Evolutionary conservation across 2,113 vertebrate genomes (phyloP).

Genomic region (Trichomycterus rosablanca): DNA sequence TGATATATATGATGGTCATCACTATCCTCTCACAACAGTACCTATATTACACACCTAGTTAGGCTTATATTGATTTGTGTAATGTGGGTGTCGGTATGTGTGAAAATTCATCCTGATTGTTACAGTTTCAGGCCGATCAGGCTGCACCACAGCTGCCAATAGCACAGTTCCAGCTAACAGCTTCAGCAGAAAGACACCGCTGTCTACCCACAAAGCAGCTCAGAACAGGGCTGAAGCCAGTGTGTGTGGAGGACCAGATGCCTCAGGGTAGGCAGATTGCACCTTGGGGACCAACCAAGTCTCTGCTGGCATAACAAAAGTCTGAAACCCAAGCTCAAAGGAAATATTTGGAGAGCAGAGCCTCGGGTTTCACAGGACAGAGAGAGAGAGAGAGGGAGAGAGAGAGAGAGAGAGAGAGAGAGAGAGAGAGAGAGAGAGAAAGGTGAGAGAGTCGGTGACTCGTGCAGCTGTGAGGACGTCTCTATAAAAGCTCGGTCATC

Average conservation of each 20-base stretch:
- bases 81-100: slow-evolving; percentile 1
- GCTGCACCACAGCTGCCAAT: slow-evolving; percentile 9
- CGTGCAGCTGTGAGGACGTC: slow-evolving; percentile 57
- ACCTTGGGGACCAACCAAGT: slow-evolving; percentile 58
- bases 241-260: slow-evolving; percentile 52
- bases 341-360: slow-evolving; percentile 72
- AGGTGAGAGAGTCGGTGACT: slow-evolving; percentile 37
- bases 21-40: too few relatives aligned
- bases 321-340: slow-evolving; percentile 72
- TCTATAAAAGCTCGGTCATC: slow-evolving; percentile 44
- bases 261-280: slow-evolving; percentile 57
- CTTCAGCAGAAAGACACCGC: slow-evolving; percentile 50
- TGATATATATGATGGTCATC: too few relatives aligned
- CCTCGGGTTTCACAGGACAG: slow-evolving; percentile 64
- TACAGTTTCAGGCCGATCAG: slow-evolving; percentile 4
- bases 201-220: slow-evolving; percentile 42
- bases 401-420: slow-evolving; percentile 32
- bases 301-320: slow-evolving; percentile 68
- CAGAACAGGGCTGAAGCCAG: slow-evolving; percentile 27
- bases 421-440: slow-evolving; percentile 52
- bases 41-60: too few relatives aligned
- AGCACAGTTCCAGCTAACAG: slow-evolving; percentile 29
- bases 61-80: neutral
- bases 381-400: slow-evolving; percentile 45
- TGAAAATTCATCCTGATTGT: slow-evolving; percentile 4